Conservation (phyloP, 2,113 vertebrate genomes). For the Trematocara macrostoma region DNA sequence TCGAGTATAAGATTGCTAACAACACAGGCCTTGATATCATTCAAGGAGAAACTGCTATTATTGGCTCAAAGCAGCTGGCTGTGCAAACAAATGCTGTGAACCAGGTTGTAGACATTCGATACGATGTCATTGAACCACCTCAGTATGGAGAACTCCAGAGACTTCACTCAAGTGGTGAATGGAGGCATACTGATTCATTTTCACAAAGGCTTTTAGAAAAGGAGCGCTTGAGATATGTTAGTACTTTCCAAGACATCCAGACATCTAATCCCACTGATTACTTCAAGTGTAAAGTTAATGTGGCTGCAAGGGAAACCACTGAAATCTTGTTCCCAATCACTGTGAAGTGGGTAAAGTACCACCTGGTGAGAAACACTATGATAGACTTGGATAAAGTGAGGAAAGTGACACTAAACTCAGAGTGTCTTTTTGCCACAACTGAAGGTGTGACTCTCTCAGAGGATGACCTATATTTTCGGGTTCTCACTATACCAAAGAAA, state of each 20-base stretch:
- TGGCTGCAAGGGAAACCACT: slow-evolving; percentile 71
- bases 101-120: slow-evolving; percentile 74
- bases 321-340: slow-evolving; percentile 76
- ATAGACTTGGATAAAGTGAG: slow-evolving; percentile 77
- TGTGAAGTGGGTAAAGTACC: slow-evolving; percentile 80
- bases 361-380: slow-evolving; percentile 71
- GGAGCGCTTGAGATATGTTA: slow-evolving; percentile 73
- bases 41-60: slow-evolving; percentile 74
- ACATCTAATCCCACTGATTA: slow-evolving; percentile 70
- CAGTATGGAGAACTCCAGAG: slow-evolving; percentile 81
- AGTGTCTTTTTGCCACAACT: slow-evolving; percentile 72
- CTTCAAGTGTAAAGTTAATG: slow-evolving; percentile 81
- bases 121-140: slow-evolving; percentile 73
- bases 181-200: slow-evolving; percentile 78
- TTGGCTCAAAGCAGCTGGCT: slow-evolving; percentile 74
- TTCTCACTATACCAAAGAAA: slow-evolving; percentile 77
- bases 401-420: slow-evolving; percentile 71
- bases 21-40: slow-evolving; percentile 74
- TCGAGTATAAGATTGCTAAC: slow-evolving; percentile 78
- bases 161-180: slow-evolving; percentile 72
- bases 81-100: slow-evolving; percentile 76
- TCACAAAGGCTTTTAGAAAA: slow-evolving; percentile 78
- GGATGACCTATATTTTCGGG: slow-evolving; percentile 75
- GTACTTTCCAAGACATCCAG: slow-evolving; percentile 78
- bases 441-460: slow-evolving; percentile 67